Conservation (phyloP, 1,140 invertebrate species). For the Schlechtendalia chinensis region DNA sequence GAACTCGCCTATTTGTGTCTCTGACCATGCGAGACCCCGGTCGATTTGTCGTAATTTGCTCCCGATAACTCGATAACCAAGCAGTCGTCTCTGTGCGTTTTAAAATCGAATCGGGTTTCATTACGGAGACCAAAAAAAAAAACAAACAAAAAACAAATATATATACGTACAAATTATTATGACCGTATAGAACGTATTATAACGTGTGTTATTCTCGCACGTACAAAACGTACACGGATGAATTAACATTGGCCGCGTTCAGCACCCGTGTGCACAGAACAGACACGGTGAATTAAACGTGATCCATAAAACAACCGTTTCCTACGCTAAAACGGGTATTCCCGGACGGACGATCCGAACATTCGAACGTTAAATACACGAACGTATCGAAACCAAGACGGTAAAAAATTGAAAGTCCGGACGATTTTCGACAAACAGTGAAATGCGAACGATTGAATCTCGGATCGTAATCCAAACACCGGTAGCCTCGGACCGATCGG, state of each 20-base stretch:
- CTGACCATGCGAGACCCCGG: background rate
- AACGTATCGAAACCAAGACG: no score
- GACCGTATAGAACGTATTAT: background rate
- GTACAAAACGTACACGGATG: background rate
- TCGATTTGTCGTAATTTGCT: background rate
- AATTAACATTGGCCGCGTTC: background rate
- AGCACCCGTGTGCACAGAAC: no score
- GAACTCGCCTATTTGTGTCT: background rate
- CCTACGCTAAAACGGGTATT: no score
- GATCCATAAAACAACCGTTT: no score
- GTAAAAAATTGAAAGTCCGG: no score
- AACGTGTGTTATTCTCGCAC: background rate
- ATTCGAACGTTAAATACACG: no score
- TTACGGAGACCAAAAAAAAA: background rate
- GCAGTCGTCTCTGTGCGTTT: background rate
- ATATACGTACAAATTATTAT: background rate
- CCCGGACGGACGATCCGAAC: no score
- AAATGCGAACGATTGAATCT: no score
- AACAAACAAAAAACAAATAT: no score
- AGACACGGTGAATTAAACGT: background rate
- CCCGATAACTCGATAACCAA: background rate
- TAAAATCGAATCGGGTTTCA: background rate
- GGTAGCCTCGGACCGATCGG: no score
- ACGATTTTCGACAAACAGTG: no score
- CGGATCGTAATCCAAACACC: no score